Evolutionary conservation across 2,797 vertebrate species (phyloP).

Genomic region (Sebastes ruberrimus): DNA sequence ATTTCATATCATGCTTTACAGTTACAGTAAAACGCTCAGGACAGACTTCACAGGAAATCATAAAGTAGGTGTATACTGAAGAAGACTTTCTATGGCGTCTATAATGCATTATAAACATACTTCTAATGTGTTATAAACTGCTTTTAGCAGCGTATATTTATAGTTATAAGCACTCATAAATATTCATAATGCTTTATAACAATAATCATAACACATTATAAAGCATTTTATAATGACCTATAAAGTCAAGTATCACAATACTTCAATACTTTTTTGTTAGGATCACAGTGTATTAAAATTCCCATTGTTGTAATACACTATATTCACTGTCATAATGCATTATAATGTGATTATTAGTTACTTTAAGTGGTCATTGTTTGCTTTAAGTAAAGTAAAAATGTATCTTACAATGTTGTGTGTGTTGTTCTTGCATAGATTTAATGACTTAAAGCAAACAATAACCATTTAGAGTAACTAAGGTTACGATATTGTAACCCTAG

Average conservation of each 20-base stretch:
- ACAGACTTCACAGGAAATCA: constrained; percentile 7
- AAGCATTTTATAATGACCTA: not conserved
- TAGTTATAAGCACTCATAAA: not conserved
- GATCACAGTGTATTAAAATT: fast-evolving
- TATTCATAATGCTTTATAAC: not conserved
- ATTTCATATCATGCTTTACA: constrained; percentile 23
- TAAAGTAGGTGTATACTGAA: not conserved
- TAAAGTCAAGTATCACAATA: not conserved
- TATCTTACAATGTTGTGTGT: not conserved
- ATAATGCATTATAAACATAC: not conserved
- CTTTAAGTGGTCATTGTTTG: not conserved
- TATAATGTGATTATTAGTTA: not conserved
- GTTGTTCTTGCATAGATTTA: not conserved
- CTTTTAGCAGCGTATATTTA: not conserved
- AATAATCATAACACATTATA: not conserved
- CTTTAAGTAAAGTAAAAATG: not conserved
- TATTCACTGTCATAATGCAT: not conserved
- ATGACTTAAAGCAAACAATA: no score
- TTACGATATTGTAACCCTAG: no score
- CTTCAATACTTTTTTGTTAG: not conserved
- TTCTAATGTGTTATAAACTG: not conserved
- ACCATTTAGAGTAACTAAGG: no score
- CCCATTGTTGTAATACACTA: not conserved
- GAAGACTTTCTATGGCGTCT: not conserved
- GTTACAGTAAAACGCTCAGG: constrained; percentile 36